A percentile compares a stretch with the other conserved stretches of the same genome.
Evolutionary conservation across 2,797 vertebrate genomes (phyloP).

Genomic region (Poliocrania exsul): DNA sequence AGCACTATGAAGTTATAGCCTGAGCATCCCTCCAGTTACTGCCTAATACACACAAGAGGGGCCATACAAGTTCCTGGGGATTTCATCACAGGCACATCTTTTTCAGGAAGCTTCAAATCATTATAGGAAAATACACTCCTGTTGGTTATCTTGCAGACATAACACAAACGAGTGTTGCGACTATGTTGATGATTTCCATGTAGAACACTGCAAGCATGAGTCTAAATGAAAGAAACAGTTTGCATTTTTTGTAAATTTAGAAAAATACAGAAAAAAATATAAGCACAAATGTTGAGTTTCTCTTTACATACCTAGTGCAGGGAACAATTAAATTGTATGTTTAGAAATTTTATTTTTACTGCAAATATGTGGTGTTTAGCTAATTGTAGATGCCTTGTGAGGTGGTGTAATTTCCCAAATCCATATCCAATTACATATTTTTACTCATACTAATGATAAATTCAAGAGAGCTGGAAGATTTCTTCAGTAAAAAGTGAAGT

Average conservation of each 20-base stretch:
- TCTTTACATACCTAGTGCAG: background rate
- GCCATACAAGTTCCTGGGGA: background rate
- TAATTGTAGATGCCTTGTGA: background rate
- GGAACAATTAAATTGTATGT: background rate
- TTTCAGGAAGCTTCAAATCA: background rate
- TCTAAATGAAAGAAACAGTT: background rate
- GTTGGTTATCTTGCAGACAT: background rate
- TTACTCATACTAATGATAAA: background rate
- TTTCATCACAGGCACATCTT: background rate
- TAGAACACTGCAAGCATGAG: background rate
- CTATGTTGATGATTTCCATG: background rate
- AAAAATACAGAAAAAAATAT: background rate
- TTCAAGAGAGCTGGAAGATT: background rate
- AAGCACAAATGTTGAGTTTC: background rate
- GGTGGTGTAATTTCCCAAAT: background rate
- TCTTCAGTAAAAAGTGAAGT: background rate
- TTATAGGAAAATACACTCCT: background rate
- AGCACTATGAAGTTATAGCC: background rate
- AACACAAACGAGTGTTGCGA: fast-evolving
- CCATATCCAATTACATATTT: background rate
- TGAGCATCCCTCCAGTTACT: background rate
- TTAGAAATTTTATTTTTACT: background rate
- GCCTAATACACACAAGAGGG: background rate
- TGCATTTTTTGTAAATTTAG: background rate
- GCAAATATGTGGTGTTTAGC: background rate